Base-by-base conservation (phyloP, 1,140 invertebrate species). In the Linepithema humile region DNA sequence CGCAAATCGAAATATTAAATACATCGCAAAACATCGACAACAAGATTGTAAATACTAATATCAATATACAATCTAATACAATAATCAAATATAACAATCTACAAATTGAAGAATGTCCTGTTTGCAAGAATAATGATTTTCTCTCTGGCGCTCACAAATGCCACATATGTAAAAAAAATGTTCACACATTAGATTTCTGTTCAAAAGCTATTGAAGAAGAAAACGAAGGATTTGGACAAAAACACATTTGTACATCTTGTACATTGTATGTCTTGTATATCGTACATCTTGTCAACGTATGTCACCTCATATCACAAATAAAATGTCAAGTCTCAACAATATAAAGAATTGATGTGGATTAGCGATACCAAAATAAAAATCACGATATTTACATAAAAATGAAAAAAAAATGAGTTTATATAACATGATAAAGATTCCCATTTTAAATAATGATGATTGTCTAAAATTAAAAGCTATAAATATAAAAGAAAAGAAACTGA, bases 121-220 rank as follows among this genome's bases (percentile, higher is more conserved):
- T 29, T 12, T 70, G 45, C 17, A 35, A 35, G 9, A 70, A 70
- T 38, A 53, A 70, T 35, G n/a, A 70, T 53, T 26, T 38, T 72
- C 67, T 48, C 1, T 72, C 48, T 15, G 67, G 48, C 29, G 45
- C 67, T 53, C 48, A 72, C 32, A 72, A 55, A 38, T 72, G 48
- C 9, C 17, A 38, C 9, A 55, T 72, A 72, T 72, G 67, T 9
- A 23, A 35, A 17, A 32, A 72, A 72, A 72, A 72, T 72, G 48
- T 70, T 20, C 64, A 67, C 6, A 6, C 23, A 45, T 67, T 67
- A 29, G 15, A 48, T 48, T 45, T 15, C 3, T 67, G 40, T 48
- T 70, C 32, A 50, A 70, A 70, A 38, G 26, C 48, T 53, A 23
- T 53, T 15, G 48, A 53, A 32, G 45, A 35, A 35, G 67, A 70